Evolutionary conservation across 1,140 invertebrate species (phyloP), one percentile per base, ranked within the genome.

Genomic region (Leptinotarsa defecta): DNA sequence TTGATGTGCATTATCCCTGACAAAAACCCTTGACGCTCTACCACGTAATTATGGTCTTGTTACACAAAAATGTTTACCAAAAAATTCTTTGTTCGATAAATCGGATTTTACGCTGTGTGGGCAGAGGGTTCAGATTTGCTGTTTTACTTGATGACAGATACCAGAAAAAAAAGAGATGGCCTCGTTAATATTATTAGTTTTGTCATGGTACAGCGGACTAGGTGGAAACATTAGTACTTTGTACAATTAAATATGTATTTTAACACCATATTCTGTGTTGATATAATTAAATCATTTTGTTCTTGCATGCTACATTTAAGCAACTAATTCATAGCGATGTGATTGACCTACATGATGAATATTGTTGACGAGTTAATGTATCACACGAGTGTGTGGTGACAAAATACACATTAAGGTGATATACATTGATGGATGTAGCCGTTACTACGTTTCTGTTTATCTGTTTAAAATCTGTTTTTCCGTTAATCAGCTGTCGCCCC

Each of bases 41-140:
- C 6, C 70, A 71, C 67, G 43, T 68, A 68, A 68, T 68, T 68
- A 68, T 68, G n/a, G 67, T 68, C 64, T 22, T 57, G 64, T 22
- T 67, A 68, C n/a, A 57, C n/a, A 43, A 48, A 71, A 71, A 71
- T 49, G 70, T 71, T 71, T 71, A 61, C 49, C 67, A 43, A 71
- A 71, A 71, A 61, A 22, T 15, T 57, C 70, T 57, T 71, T 71
- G 49, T 61, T 34, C 52, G 70, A 57, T 62, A 71, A 71, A 71
- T 71, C 70, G 43, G 70, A 71, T 71, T 71, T 71, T 71, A 57
- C 57, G 70, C 70, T 71, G n/a, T 22, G 49, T 24, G 57, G 48
- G 11, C 61, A 34, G 43, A 22, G 24, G 70, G 49, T 71, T 61
- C n/a, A 57, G 52, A 57, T 57, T 57, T 19, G n/a, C 52, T 19